Base-by-base conservation (phyloP, 2,113 vertebrate species). In the Sialia sialis region DNA sequence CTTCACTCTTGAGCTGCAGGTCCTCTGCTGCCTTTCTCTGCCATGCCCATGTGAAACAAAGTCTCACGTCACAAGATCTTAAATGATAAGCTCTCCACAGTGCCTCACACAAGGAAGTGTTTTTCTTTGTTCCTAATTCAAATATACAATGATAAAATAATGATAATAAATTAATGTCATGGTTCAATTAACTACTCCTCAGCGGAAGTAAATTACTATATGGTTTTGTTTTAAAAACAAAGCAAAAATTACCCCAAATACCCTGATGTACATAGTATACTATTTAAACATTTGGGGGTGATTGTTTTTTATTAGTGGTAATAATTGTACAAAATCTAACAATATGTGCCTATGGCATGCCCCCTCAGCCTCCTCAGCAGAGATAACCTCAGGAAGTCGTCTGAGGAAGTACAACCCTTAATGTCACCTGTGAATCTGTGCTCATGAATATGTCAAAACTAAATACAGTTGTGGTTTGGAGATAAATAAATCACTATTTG, bases 331-430 rank as follows among this genome's bases (percentile, higher is more conserved):
- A 49, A 27, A 51, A 59, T 34, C 32, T n/a, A 75, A 6, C 29
- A 36, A 2, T 4, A 29, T 0, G 0, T 38, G 18, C 6, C 60
- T 30, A 13, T 2, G 21, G 77, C 68, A 64, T 13, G 7, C 2
- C 18, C 23, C 11, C 13, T 3, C 7, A 14, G 19, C 3, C 26
- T 43, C 32, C 23, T 55, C 6, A 41, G 32, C 16, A 55, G 22
- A 48, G 12, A 19, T 3, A 62, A 70, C 15, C 23, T 39, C 62
- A 59, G 9, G 8, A 41, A 64, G 9, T 10, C 32, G 41, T 2
- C 10, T 46, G 22, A 67, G 51, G 55, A 74, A 62, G 5, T 11
- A 6, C 0, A 16, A 36, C 12, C 14, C 32, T n/a, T 43, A 25
- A 34, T 0, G 0, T 15, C 23, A 82, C 5, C 30, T 43, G 30